phyloP scores from a whole-genome alignment of 2,888 invertebrate species.

The Cotesia congregata region DNA sequence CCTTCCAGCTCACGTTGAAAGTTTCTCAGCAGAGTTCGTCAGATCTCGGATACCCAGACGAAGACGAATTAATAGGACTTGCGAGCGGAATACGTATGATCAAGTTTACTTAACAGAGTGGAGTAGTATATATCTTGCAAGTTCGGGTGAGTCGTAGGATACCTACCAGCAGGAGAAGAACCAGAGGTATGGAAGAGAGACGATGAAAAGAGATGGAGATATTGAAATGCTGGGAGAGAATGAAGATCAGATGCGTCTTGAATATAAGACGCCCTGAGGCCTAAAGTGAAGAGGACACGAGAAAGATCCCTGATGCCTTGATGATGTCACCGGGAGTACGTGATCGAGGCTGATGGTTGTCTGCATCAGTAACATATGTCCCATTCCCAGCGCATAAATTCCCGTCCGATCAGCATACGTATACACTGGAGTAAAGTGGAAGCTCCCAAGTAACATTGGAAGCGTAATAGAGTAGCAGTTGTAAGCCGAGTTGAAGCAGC shows the following conservation, averaged over 20 bases:
- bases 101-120: constrained; percentile 6
- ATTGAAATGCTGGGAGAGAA: constrained; percentile 27
- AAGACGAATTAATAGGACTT: constrained; percentile 57
- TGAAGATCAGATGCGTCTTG: constrained; percentile 38
- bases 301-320: constrained; percentile 13
- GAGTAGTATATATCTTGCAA: background rate
- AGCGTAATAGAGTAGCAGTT: background rate
- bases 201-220: background rate
- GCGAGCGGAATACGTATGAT: constrained; percentile 49
- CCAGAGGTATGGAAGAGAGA: too few species aligned
- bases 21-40: constrained; percentile 33
- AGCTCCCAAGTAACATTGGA: background rate
- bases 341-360: constrained; percentile 37
- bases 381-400: constrained; percentile 12
- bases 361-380: background rate
- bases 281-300: background rate
- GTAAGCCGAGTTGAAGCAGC: background rate
- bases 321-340: constrained; percentile 38
- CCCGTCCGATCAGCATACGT: background rate
- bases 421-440: background rate
- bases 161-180: too few species aligned
- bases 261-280: constrained; percentile 22
- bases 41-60: constrained; percentile 52
- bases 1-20: constrained; percentile 10
- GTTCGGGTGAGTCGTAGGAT: background rate